Evolutionary conservation across 35 echinoderm and acorn worm genomes (phyloP).

Genomic region (Ophioderma brevispina): DNA sequence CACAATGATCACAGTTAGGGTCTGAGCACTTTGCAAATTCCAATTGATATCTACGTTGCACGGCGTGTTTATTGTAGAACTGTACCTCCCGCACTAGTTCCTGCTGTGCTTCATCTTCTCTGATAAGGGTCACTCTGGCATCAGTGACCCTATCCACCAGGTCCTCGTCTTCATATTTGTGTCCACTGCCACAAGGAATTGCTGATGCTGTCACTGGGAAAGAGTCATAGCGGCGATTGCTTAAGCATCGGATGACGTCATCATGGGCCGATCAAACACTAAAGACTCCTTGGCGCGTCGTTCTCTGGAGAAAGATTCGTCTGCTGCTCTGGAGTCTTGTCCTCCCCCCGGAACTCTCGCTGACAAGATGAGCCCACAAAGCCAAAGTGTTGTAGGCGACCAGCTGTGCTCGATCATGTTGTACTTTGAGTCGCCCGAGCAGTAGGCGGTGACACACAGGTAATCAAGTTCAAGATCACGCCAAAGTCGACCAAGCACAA

Average conservation of each 20-base stretch:
- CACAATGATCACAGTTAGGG: not conserved
- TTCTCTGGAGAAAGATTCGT: not conserved
- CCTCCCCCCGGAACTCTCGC: not conserved
- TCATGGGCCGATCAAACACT: not conserved
- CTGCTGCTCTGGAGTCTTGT: not conserved
- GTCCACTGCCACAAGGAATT: not conserved
- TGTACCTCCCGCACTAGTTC: not conserved
- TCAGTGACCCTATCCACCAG: not conserved
- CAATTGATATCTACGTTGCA: not conserved
- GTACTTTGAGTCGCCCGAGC: not conserved
- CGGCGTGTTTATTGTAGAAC: not conserved
- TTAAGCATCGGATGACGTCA: not conserved
- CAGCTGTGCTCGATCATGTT: conserved; percentile 7
- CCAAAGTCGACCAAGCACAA: not conserved
- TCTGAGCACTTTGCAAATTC: not conserved
- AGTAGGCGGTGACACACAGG: not conserved
- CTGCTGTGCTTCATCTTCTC: not conserved
- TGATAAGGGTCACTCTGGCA: not conserved
- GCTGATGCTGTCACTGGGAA: not conserved
- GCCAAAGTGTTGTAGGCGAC: not conserved
- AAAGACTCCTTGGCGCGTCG: not conserved
- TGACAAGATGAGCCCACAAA: not conserved
- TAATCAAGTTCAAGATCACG: not conserved
- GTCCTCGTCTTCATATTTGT: not conserved
- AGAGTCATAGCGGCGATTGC: not conserved